These are phyloP conservation scores for Smittia aterrima DNA, from an alignment of 2,888 invertebrate species.

Conservation along the genomic window DNA sequence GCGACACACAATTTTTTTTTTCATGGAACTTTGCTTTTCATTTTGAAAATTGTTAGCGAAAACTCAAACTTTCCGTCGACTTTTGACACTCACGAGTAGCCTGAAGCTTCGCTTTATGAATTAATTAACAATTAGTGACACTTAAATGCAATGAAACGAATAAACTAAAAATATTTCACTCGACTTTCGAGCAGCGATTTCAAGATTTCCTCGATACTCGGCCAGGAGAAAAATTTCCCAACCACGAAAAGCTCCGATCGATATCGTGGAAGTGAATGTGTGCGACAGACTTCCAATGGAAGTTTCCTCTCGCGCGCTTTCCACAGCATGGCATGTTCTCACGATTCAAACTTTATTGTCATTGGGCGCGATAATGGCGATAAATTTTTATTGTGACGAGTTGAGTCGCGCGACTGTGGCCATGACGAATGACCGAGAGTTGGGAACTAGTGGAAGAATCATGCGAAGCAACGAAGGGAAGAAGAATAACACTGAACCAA, in stretches of 20 bases:
- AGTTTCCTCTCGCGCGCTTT: not conserved
- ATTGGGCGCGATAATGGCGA: constrained; percentile 21
- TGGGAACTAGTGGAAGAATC: not conserved
- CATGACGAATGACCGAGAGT: not conserved
- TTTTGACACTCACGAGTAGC: constrained; percentile 2
- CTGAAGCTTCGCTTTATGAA: constrained; percentile 28
- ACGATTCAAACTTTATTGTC: constrained; percentile 29
- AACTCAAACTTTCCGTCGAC: not conserved
- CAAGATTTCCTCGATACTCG: not conserved
- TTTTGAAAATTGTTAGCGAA: not conserved
- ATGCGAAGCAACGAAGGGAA: not conserved
- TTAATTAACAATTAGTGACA: constrained; percentile 42
- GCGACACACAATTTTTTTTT: constrained; percentile 21
- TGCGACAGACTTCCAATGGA: not conserved
- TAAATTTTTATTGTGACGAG: not conserved
- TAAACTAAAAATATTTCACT: constrained; percentile 35
- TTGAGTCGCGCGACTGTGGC: not conserved
- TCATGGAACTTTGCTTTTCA: not conserved
- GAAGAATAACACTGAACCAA: constrained; percentile 9
- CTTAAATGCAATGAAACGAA: constrained; percentile 39
- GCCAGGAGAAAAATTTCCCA: constrained; percentile 20
- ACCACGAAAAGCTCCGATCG: constrained; percentile 35
- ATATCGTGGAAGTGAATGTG: constrained; percentile 28
- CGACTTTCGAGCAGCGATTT: constrained; percentile 33
- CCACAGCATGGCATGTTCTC: constrained; percentile 28